Percentiles rank a stretch among this genome's conserved stretches.
Conservation (phyloP, 2,888 invertebrate genomes). For the Monoplex corrugatus region DNA sequence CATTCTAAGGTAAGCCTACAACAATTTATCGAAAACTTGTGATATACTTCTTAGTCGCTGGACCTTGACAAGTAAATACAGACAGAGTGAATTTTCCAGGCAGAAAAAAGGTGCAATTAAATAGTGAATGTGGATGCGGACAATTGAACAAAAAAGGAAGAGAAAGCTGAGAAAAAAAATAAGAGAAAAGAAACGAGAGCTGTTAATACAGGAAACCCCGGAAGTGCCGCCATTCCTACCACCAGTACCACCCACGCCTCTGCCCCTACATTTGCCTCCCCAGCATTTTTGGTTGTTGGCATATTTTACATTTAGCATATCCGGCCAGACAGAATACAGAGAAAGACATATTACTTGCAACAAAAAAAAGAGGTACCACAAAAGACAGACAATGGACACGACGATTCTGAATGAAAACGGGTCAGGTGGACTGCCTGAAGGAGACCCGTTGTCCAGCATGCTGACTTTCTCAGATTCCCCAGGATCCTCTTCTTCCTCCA, state of each 20-base stretch:
- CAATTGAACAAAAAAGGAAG: background rate
- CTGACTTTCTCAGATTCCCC: conserved; percentile 32
- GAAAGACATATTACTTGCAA: background rate
- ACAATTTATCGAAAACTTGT: no score
- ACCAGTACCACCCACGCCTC: no score
- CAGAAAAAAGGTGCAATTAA: background rate
- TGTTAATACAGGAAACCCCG: background rate
- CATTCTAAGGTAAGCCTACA: background rate
- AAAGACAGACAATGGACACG: background rate
- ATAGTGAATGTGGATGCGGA: background rate
- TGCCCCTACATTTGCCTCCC: no score
- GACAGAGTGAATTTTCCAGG: background rate
- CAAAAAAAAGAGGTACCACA: background rate
- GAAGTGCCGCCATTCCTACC: no score
- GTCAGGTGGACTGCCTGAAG: background rate
- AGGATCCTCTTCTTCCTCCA: background rate
- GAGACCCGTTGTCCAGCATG: background rate
- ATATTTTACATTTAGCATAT: no score
- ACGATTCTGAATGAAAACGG: background rate
- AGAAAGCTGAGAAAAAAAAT: background rate
- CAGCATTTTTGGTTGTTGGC: no score
- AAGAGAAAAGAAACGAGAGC: no score
- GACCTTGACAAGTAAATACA: background rate
- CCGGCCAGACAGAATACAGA: no score
- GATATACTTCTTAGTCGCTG: no score